Conservation (phyloP, 2,888 invertebrate genomes). For the Oxytorus armatus region DNA sequence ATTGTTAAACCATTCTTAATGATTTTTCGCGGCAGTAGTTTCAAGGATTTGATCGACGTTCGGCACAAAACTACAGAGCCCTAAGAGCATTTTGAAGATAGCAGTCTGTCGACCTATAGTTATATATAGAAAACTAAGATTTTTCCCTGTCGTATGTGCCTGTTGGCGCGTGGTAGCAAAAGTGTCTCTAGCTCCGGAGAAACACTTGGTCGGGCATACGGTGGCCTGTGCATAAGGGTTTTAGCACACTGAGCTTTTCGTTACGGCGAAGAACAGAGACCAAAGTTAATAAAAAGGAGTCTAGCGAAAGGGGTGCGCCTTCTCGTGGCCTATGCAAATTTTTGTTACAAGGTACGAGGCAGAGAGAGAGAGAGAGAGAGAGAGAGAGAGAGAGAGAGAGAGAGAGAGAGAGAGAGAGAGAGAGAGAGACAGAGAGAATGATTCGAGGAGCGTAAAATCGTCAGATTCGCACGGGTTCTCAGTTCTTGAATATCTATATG, state of each 20-base stretch:
- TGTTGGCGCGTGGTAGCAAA: conserved; percentile 3
- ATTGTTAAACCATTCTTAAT: too few relatives aligned
- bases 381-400: conserved; percentile 6
- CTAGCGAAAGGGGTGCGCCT: conserved; percentile 34
- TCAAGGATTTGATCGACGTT: neutral
- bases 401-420: neutral
- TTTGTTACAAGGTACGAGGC: conserved; percentile 48
- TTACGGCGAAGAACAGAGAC: conserved; percentile 43
- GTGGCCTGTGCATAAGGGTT: conserved; percentile 5
- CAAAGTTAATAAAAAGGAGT: conserved; percentile 66
- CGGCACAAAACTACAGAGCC: neutral
- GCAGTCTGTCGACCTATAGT: conserved; percentile 33
- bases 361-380: conserved; percentile 24
- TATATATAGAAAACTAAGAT: conserved; percentile 10
- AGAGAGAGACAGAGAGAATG: neutral
- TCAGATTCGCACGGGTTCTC: conserved; percentile 55
- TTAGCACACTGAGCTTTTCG: conserved; percentile 35
- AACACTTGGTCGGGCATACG: conserved; percentile 25
- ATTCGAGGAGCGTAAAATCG: conserved; percentile 30
- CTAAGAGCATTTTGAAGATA: conserved; percentile 49
- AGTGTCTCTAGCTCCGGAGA: neutral
- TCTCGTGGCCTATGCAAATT: conserved; percentile 67
- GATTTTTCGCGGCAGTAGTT: too few relatives aligned
- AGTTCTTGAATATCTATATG: conserved; percentile 28
- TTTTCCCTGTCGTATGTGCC: neutral